Conservation (phyloP, 2,888 invertebrate species). For the Lycophotia porphyrea region DNA sequence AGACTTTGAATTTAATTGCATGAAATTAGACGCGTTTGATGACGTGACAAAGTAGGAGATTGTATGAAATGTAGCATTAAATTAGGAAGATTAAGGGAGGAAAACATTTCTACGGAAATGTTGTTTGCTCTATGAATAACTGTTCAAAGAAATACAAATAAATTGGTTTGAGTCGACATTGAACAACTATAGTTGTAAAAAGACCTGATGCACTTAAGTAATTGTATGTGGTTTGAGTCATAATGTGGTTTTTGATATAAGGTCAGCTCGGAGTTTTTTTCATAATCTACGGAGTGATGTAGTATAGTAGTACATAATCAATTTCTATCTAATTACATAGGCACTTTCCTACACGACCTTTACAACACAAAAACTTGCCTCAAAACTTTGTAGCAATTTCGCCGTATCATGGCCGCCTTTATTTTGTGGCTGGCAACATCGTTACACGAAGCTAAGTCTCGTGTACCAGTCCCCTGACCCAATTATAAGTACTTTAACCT, state of each 20-base stretch:
- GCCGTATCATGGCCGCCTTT: constrained; percentile 11
- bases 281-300: neutral
- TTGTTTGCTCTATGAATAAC: neutral
- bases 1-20: neutral
- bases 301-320: neutral
- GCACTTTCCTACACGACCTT: neutral
- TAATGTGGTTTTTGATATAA: neutral
- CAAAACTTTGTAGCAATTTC: constrained; percentile 24
- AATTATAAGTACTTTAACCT: constrained; percentile 35
- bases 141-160: neutral
- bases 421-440: constrained; percentile 37
- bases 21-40: constrained; percentile 7
- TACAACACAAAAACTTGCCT: neutral
- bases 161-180: neutral
- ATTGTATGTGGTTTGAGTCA: neutral
- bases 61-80: neutral
- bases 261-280: neutral
- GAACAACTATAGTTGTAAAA: neutral
- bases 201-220: neutral
- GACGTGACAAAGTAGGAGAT: constrained; percentile 8
- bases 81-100: neutral
- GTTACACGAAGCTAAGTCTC: constrained; percentile 9
- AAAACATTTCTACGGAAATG: neutral
- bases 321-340: neutral
- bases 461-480: constrained; percentile 29